Conservation (phyloP, 2,888 invertebrate species). For the Zygogramma bicolorata region DNA sequence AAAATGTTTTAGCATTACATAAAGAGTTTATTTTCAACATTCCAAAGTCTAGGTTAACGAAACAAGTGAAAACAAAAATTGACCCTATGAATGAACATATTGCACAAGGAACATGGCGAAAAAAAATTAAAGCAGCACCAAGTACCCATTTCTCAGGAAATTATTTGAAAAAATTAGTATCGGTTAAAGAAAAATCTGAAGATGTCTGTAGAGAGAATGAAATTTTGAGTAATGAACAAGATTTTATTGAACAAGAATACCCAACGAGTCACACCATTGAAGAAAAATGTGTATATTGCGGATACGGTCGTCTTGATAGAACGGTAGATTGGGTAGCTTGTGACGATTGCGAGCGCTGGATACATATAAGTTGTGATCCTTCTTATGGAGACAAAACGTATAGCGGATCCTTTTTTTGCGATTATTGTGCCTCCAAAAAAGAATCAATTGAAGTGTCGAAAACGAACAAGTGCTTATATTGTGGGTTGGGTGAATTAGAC, state of each 20-base stretch:
- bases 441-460: not conserved
- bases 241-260: not conserved
- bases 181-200: not conserved
- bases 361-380: constrained; percentile 23
- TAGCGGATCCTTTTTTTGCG: not conserved
- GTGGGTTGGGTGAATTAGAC: constrained; percentile 9
- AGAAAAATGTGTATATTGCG: constrained; percentile 29
- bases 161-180: constrained; percentile 7
- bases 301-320: constrained; percentile 7
- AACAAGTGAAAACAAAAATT: not conserved
- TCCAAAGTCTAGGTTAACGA: not conserved
- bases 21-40: not conserved
- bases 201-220: not conserved
- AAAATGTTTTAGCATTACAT: constrained; percentile 15
- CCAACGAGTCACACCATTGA: not conserved
- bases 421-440: not conserved
- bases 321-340: constrained; percentile 28
- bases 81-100: constrained; percentile 5
- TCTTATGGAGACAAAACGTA: not conserved
- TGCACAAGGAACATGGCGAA: constrained; percentile 28
- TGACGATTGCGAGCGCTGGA: constrained; percentile 24
- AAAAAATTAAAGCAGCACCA: not conserved
- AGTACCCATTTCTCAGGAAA: constrained; percentile 14
- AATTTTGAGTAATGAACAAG: not conserved
- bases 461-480: not conserved